Conservation (phyloP, 2,113 vertebrate genomes). For the Elanoides forficatus region DNA sequence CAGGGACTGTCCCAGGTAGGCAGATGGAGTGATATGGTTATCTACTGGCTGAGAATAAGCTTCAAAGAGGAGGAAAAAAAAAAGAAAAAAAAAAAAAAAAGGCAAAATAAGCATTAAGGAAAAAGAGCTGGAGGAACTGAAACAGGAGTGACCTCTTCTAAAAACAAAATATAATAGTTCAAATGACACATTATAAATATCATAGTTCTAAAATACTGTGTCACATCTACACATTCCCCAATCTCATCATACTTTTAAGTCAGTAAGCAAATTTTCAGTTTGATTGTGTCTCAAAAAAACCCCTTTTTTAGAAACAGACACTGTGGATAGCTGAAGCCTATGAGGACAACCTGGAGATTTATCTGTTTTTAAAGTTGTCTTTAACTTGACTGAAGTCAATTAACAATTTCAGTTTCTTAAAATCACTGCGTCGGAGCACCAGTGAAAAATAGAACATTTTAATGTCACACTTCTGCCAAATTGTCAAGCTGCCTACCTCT, state of each 20-base stretch:
- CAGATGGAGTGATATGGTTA: conserved; percentile 89
- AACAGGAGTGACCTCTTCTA: background rate
- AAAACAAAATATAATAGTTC: background rate
- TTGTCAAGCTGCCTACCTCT: background rate
- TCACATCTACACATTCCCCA: background rate
- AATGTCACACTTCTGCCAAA: background rate
- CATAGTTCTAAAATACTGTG: background rate
- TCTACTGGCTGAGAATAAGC: conserved; percentile 88
- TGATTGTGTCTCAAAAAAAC: background rate
- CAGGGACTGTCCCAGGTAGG: conserved; percentile 80
- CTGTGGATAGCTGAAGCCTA: background rate
- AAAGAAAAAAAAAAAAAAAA: background rate
- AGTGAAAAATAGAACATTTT: background rate
- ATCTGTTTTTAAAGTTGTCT: background rate
- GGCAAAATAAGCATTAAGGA: background rate
- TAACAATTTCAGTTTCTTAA: background rate
- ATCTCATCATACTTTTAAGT: background rate
- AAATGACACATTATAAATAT: background rate
- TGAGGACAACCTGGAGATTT: background rate
- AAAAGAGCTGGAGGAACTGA: background rate
- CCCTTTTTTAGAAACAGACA: background rate
- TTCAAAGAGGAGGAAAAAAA: conserved; percentile 51
- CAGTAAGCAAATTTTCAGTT: background rate
- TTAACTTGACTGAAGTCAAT: background rate
- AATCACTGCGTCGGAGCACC: background rate